phyloP scores from a whole-genome alignment of 2,888 invertebrate genomes.

The Pristionchus entomophagus region DNA sequence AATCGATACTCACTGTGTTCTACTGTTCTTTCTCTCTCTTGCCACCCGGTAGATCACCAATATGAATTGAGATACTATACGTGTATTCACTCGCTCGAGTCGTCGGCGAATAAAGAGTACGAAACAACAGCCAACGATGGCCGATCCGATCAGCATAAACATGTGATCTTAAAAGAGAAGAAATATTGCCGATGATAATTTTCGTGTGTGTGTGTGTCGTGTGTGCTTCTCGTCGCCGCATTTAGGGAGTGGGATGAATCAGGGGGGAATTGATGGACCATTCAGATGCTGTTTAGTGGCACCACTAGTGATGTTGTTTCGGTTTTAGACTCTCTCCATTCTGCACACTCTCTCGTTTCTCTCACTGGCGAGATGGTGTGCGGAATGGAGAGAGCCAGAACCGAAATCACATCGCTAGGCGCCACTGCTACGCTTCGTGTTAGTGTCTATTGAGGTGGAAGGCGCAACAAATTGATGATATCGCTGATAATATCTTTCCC shows the following conservation, averaged over 20 bases:
- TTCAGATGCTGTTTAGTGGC: neutral
- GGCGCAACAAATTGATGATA: neutral
- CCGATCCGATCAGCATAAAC: neutral
- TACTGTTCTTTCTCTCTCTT: constrained; percentile 10
- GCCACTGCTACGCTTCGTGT: too few species aligned
- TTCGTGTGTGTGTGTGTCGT: neutral
- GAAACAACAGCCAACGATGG: neutral
- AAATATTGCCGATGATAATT: neutral
- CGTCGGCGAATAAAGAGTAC: constrained; percentile 34
- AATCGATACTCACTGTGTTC: constrained; percentile 8
- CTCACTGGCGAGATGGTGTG: too few species aligned
- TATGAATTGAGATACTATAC: constrained; percentile 29
- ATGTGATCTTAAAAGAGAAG: neutral
- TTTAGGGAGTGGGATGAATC: neutral
- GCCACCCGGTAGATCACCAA: constrained; percentile 29
- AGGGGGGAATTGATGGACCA: neutral
- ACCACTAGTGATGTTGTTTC: too few species aligned
- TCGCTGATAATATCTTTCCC: neutral
- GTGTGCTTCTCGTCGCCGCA: neutral
- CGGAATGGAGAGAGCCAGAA: too few species aligned
- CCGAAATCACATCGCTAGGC: too few species aligned
- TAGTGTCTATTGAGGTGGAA: neutral
- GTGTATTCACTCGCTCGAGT: constrained; percentile 30
- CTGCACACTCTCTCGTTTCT: too few species aligned
- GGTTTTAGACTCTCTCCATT: neutral